Base-by-base conservation (phyloP, 2,113 vertebrate species). In the Thermophis baileyi region DNA sequence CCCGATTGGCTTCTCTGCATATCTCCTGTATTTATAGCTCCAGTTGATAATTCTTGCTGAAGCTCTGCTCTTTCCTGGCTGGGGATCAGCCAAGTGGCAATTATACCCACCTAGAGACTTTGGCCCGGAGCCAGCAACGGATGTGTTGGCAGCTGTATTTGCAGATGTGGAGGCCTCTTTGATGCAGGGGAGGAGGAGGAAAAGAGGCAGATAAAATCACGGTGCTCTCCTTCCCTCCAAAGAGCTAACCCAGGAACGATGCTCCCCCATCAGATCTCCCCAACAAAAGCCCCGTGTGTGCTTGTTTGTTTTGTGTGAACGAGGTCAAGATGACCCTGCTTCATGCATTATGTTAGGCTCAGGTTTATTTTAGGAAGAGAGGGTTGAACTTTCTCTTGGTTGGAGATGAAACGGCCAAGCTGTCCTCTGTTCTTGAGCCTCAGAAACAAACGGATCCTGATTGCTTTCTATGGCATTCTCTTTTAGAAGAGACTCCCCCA, bases 51-150 rank as follows among this genome's bases (percentile, higher is more conserved):
- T 55, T 57, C 92, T 94, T 91, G 90, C 69, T 81, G n/a, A 55
- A 91, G n/a, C 46, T 27, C 44, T 85, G 88, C 63, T 14, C 53
- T 57, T 22, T 57, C 2, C 60, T 27, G 85, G 88, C 92, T 89
- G 55, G 55, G 46, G 93, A n/a, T 74, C 94, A 74, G 91, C 22
- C 24, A 69, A 10, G 81, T 89, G 93, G 89, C 49, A 94, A 93
- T 89, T 3, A 0, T 18, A 11, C 25, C 46, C 27, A 89, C 22
- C 40, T 25, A 51, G n/a, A 40, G 44, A 20, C 40, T 88, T 85
- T 6, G 55, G 57, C 14, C 35, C 3, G 12, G 35, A 54, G 44
- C 87, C 60, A 91, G 30, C 9, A 3, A 25, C 20, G 87, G 3
- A 7, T 6, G 7, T 27, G 6, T 25, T 2, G 18, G 25, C 49